Conservation (phyloP, 2,797 vertebrate genomes). For the Gobionotothen gibberifrons region DNA sequence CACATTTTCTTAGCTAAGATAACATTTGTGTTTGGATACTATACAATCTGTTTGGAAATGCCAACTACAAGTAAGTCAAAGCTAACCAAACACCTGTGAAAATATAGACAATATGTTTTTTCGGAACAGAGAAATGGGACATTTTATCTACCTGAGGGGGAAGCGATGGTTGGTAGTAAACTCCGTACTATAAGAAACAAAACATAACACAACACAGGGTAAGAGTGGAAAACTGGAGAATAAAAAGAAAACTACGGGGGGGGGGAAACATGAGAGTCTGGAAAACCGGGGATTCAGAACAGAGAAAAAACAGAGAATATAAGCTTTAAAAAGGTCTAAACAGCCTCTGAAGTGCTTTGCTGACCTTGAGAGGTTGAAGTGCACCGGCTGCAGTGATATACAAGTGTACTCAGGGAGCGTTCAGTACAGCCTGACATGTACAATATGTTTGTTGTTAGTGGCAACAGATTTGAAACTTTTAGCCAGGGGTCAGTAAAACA, state of each 20-base stretch:
- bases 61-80: neutral
- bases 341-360: conserved; percentile 26
- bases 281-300: conserved; percentile 9
- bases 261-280: conserved; percentile 4
- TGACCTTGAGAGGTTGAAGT: conserved; percentile 32
- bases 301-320: conserved; percentile 14
- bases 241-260: conserved; percentile 15
- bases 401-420: conserved; percentile 17
- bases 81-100: conserved; percentile 5
- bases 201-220: conserved; percentile 79
- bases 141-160: conserved; percentile 84
- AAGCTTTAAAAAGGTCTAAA: conserved; percentile 21
- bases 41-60: neutral
- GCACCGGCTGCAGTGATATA: conserved; percentile 15
- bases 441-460: neutral
- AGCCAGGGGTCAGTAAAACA: conserved; percentile 29
- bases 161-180: conserved; percentile 82
- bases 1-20: neutral
- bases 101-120: conserved; percentile 4
- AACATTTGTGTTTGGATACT: neutral
- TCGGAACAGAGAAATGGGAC: conserved; percentile 65
- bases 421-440: conserved; percentile 11
- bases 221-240: conserved; percentile 63
- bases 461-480: conserved; percentile 5
- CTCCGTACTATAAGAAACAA: conserved; percentile 85